Evolutionary conservation across 2,113 vertebrate genomes (phyloP).

Genomic region (Procavia capensis): DNA sequence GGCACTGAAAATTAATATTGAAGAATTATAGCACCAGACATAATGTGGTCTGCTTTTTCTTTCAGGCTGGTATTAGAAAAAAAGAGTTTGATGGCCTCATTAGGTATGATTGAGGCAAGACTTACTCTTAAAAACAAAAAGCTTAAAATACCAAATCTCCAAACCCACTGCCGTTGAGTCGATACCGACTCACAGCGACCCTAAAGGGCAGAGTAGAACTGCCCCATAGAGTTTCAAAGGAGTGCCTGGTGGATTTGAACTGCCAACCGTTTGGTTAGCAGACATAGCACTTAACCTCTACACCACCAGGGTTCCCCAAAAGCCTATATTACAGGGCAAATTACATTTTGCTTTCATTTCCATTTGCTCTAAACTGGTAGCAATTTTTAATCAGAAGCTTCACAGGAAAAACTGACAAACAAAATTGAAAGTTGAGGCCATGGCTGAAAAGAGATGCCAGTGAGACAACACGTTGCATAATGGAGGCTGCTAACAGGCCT

Average conservation of each 20-base stretch:
- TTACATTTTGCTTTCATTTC: conserved; percentile 44
- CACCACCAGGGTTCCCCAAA: too few relatives aligned
- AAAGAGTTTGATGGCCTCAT: not conserved
- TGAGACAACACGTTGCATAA: not conserved
- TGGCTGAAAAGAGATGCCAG: conserved; percentile 40
- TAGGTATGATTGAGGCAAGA: not conserved
- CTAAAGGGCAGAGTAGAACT: too few relatives aligned
- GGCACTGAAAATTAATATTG: not conserved
- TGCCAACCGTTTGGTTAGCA: too few relatives aligned
- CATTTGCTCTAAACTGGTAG: conserved; percentile 16
- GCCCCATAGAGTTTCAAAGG: too few relatives aligned
- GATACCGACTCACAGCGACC: too few relatives aligned
- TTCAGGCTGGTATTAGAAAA: not conserved
- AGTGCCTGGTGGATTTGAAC: too few relatives aligned
- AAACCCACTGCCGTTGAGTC: too few relatives aligned
- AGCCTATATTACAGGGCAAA: not conserved
- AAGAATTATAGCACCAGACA: conserved; percentile 12
- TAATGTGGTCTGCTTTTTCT: not conserved
- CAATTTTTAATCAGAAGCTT: not conserved
- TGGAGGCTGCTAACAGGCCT: not conserved
- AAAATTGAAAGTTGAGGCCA: conserved; percentile 43
- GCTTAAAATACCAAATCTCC: too few relatives aligned
- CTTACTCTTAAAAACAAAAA: conserved; percentile 21
- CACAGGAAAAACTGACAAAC: conserved; percentile 36
- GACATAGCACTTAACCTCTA: too few relatives aligned